Conservation (phyloP, 2,888 invertebrate species). For the Coelogynopora nodosa region DNA sequence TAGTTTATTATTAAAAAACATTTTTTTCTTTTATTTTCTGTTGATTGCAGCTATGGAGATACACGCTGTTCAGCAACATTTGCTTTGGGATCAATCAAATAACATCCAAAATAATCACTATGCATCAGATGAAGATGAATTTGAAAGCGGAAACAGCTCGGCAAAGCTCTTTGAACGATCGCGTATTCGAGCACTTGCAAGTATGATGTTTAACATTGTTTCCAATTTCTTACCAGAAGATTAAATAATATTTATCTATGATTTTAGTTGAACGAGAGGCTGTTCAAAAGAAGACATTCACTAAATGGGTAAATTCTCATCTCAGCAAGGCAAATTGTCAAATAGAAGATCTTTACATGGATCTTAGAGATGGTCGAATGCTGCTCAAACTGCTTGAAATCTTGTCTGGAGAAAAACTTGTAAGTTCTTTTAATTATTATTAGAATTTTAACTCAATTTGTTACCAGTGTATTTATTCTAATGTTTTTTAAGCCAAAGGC, state of each 20-base stretch:
- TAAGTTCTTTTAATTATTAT: neutral
- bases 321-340: constrained; percentile 90
- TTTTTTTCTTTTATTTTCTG: constrained; percentile 2
- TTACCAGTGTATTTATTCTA: neutral
- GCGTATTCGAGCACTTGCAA: constrained; percentile 91
- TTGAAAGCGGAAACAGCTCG: constrained; percentile 93
- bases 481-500: constrained; percentile 85
- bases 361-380: constrained; percentile 96
- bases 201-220: neutral
- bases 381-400: constrained; percentile 94
- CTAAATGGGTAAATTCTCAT: constrained; percentile 99
- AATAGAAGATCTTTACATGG: constrained; percentile 92
- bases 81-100: constrained; percentile 37
- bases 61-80: constrained; percentile 40
- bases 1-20: too few species aligned
- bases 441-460: neutral
- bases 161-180: constrained; percentile 98
- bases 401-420: constrained; percentile 87
- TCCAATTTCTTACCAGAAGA: neutral
- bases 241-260: too few species aligned
- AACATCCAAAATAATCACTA: constrained; percentile 16
- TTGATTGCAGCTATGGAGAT: constrained; percentile 40
- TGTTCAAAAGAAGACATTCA: constrained; percentile 99
- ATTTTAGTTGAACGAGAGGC: constrained; percentile 89
- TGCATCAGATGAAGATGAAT: constrained; percentile 38